phyloP scores from a whole-genome alignment of 2,797 vertebrate genomes.

The Percopsis omiscomaycus region DNA sequence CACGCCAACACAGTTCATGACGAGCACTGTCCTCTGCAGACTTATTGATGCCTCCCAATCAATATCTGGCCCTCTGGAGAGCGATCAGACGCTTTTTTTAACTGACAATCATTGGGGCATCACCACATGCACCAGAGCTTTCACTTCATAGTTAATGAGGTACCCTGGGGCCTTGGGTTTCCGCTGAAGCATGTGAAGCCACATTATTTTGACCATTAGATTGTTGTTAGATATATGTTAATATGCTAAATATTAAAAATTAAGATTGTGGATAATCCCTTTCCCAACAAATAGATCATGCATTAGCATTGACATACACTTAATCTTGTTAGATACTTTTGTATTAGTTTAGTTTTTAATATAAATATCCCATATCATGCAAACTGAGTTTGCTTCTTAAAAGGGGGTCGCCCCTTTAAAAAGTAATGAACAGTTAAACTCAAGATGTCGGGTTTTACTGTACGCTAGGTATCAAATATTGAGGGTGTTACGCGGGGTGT shows the following conservation, averaged over 20 bases:
- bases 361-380: too few species aligned
- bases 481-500: too few species aligned
- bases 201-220: not conserved
- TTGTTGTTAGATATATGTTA: not conserved
- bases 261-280: not conserved
- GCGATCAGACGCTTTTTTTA: conserved; percentile 43
- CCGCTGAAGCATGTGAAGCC: conserved; percentile 8
- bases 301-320: too few species aligned
- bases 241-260: not conserved
- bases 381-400: too few species aligned
- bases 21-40: conserved; percentile 28
- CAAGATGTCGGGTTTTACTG: too few species aligned
- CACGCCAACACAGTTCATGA: conserved; percentile 19
- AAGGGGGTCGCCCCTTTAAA: too few species aligned
- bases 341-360: too few species aligned
- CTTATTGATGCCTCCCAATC: conserved; percentile 47
- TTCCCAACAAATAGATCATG: not conserved
- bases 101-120: conserved; percentile 35
- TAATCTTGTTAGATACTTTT: too few species aligned
- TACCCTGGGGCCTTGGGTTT: conserved; percentile 4
- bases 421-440: too few species aligned
- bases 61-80: conserved; percentile 42
- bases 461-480: too few species aligned
- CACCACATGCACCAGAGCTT: conserved; percentile 11
- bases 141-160: conserved; percentile 36